Base-by-base conservation (phyloP, 2,113 vertebrate species). In the Acanthisitta chloris region DNA sequence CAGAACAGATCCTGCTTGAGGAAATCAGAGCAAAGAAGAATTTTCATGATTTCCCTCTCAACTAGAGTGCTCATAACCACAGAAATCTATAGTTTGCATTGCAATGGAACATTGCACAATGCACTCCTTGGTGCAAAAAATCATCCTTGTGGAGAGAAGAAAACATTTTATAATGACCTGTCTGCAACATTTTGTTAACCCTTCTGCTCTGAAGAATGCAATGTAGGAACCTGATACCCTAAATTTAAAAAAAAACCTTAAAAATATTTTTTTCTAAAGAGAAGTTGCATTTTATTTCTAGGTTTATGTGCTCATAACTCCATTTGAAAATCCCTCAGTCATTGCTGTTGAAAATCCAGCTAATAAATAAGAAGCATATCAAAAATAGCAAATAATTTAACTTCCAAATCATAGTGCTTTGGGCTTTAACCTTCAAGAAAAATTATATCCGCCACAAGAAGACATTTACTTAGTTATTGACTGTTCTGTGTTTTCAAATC, bases 341-440 rank as follows among this genome's bases (percentile, higher is more conserved):
- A 81, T 29, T 86, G 38, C 40, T 93, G 76, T 66, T 92, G 90
- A 97, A 96, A 95, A 97, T 80, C 26, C 88, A 71, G 29, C 49
- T 79, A 61, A 82, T 73, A 95, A 95, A 91, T 74, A 70, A 86
- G 74, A 89, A 96, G 24, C 34, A 69, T 34, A 66, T 33, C 4
- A 91, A 96, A 95, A 97, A 90, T n/a, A 95, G 61, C 26, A 79
- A 95, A 69, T 59, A 92, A 85, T 80, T 96, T 95, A 86, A 69
- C 42, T 90, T 92, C 85, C 31, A 95, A 95, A 92, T 86, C 43
- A 31, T 28, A 85, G 43, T 61, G 57, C 46, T 87, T 95, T 80
- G 88, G 83, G 64, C 64, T 95, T 94, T 92, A 97, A 95, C 81
- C 71, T 96, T 97, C 92, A 90, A 57, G 86, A 95, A 94, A 91